These are phyloP conservation scores for Monochamus alternatus DNA, from an alignment of 2,888 invertebrate species.

Conservation along the genomic window DNA sequence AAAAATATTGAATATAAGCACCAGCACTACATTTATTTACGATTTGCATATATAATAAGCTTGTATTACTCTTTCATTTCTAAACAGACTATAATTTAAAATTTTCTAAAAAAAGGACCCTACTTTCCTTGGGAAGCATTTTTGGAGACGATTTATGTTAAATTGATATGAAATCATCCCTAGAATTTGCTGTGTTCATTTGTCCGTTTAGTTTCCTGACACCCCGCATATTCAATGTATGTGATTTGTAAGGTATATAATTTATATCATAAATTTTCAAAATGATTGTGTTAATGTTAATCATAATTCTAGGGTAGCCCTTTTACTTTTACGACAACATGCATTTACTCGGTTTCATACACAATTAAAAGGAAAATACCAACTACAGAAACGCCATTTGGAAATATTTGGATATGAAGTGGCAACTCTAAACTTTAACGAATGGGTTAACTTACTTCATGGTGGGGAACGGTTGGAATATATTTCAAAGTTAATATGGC, in stretches of 20 bases:
- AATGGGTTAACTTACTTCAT: slow-evolving; percentile 75
- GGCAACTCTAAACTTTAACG: slow-evolving; percentile 71
- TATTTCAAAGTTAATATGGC: slow-evolving; percentile 46
- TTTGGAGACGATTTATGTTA: too few relatives aligned
- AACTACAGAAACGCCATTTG: slow-evolving; percentile 74
- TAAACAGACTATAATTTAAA: too few relatives aligned
- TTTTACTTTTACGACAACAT: slow-evolving; percentile 70
- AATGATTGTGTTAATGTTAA: neutral
- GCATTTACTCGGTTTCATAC: slow-evolving; percentile 71
- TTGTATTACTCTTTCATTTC: too few relatives aligned
- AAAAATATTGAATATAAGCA: too few relatives aligned
- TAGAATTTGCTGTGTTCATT: too few relatives aligned
- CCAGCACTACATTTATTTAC: too few relatives aligned
- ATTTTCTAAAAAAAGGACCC: too few relatives aligned
- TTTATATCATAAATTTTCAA: neutral
- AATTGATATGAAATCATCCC: too few relatives aligned
- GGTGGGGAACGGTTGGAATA: slow-evolving; percentile 71
- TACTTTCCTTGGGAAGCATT: too few relatives aligned
- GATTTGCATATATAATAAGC: too few relatives aligned
- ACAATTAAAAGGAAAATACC: slow-evolving; percentile 72
- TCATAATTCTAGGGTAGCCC: slow-evolving; percentile 69
- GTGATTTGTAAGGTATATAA: neutral
- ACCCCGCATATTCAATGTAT: too few relatives aligned
- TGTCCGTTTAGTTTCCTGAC: too few relatives aligned
- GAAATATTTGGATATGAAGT: slow-evolving; percentile 79